phyloP scores from a whole-genome alignment of 2,113 vertebrate species.

The Cephalopholis sonnerati region DNA sequence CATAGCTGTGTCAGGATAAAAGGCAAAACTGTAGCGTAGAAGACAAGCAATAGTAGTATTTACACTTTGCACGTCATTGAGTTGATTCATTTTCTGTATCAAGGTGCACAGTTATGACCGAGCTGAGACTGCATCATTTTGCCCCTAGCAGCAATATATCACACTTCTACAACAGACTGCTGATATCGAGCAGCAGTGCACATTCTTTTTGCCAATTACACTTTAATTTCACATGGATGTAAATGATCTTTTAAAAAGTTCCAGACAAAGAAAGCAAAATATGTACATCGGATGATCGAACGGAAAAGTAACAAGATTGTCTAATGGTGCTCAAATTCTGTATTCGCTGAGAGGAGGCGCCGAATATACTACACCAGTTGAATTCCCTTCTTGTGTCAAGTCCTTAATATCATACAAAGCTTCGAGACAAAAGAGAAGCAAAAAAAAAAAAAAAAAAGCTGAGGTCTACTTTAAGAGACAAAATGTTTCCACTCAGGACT shows the following conservation, averaged over 20 bases:
- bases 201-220: slow-evolving; percentile 62
- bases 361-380: neutral
- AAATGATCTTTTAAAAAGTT: slow-evolving; percentile 10
- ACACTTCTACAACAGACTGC: slow-evolving; percentile 38
- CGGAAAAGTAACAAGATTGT: slow-evolving; percentile 52
- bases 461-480: slow-evolving; percentile 2
- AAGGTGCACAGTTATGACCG: slow-evolving; percentile 50
- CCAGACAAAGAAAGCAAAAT: slow-evolving; percentile 32
- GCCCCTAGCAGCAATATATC: slow-evolving; percentile 62
- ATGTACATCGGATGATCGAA: slow-evolving; percentile 22
- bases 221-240: slow-evolving; percentile 39
- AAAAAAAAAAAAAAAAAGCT: neutral
- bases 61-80: slow-evolving; percentile 39
- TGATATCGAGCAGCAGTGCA: slow-evolving; percentile 54
- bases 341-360: slow-evolving; percentile 17
- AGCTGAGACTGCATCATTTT: slow-evolving; percentile 43
- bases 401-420: slow-evolving; percentile 35
- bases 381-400: slow-evolving; percentile 71
- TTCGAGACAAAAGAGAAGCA: slow-evolving; percentile 1
- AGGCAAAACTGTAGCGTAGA: slow-evolving; percentile 41
- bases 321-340: slow-evolving; percentile 43
- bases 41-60: slow-evolving; percentile 42
- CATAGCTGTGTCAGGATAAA: slow-evolving; percentile 34
- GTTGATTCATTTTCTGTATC: slow-evolving; percentile 35
- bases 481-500: neutral